Evolutionary conservation across 2,113 vertebrate species (phyloP), one percentile per base, ranked within the genome.

Genomic region (Lepus americanus): DNA sequence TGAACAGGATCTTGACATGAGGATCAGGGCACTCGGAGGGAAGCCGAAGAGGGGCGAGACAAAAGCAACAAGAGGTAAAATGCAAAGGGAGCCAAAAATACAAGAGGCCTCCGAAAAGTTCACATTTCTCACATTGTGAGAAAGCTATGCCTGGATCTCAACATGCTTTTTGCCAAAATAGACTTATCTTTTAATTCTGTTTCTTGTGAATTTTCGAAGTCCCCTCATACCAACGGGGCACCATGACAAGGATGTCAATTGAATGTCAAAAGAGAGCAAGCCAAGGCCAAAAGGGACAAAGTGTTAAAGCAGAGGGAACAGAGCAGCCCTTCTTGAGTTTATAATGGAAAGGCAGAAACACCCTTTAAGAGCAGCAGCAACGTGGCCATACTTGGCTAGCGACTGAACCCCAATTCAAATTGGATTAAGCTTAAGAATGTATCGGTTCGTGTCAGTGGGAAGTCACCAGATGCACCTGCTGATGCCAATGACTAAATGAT

Each of bases 371-470:
- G 23, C 19, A 67, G 14, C 17, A 53, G 20, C 16, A 12, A 78
- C 39, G 39, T 11, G 12, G 9, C 9, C 2, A 1, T 31, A 12
- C 20, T n/a, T 27, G 49, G 73, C 74, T 33, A 86, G 67, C n/a
- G 16, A 86, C 36, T 74, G 59, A 90, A 85, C 79, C 39, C 55
- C 25, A 86, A 63, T 64, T 93, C 74, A 74, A 86, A 86, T 11
- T 49, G 66, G 29, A 49, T 79, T 90, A 49, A 36, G 19, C 14
- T 61, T 66, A 85, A 64, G 29, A 84, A 53, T 23, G 1, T 36
- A 61, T 36, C 66, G 66, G 19, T 73, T 85, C 73, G 61, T 73
- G 86, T 49, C 19, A 74, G 59, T 17, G 61, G 31, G 10, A 49
- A 69, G 49, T 36, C 39, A 72, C 67, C 36, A 90, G 29, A 17